Base-by-base conservation (phyloP, 53 echinoderm and acorn worm genomes). In the Temnopleurus reevesii region DNA sequence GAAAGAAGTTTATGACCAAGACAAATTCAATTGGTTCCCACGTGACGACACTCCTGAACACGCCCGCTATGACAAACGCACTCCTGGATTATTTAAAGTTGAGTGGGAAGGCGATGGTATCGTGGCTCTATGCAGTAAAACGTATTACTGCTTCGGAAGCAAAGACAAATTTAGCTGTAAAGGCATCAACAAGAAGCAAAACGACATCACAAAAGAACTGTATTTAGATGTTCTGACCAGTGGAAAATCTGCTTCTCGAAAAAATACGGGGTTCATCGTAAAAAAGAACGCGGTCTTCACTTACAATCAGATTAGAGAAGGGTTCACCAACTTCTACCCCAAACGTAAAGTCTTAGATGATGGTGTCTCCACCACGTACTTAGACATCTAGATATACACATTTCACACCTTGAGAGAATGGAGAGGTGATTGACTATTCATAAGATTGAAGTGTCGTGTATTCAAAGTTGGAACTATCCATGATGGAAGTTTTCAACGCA, bases 91-190 rank as follows among this genome's bases (percentile, higher is more conserved):
- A 34, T 92, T 95, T 81, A 95, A 92, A 76, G 91, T 92, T 10
- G 95, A 95, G 54, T 95, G 89, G 91, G 89, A 91, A 34, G 95
- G 95, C 1, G 91, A 92, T 59, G 93, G 95, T 12, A 91, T 92
- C 15, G 81, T 92, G 4, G 89, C 92, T 4, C 80, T 95, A 1
- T 92, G 59, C 43, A 92, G 90, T 49, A 92, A 92, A 38, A 92
- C 89, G 5, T 91, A 93, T 45, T 91, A 76, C 53, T 91, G 93
- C 76, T 91, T 89, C 44, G 89, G 89, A 7, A 28, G 55, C 8
- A 58, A 19, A 2, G 90, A 91, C 54, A 95, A 95, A 46, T 91
- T 89, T 49, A 95, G 95, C 80, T 89, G 95, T 76, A 95, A 92
- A 53, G 92, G 95, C 21, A 30, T 93, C 35, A 93, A 86, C 76